Conservation (phyloP, 2,113 vertebrate species). For the Rhinogobius similis region DNA sequence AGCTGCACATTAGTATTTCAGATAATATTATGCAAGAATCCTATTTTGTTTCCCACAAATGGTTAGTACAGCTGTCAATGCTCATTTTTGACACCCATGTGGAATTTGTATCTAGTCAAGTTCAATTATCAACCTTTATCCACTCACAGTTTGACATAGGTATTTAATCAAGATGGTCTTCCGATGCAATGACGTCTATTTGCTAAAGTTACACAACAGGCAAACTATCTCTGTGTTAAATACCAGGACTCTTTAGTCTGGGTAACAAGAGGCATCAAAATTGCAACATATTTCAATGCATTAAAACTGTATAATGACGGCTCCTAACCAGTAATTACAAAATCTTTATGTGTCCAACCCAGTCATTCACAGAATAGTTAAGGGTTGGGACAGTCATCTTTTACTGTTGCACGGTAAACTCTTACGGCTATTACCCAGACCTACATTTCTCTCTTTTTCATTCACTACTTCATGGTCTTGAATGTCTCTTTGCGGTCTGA, state of each 20-base stretch:
- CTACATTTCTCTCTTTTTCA: not conserved
- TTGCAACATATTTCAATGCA: not conserved
- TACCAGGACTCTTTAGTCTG: not conserved
- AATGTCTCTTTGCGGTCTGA: conserved; percentile 16
- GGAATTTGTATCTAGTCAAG: no score
- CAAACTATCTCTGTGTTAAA: not conserved
- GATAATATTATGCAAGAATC: not conserved
- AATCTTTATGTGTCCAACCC: not conserved
- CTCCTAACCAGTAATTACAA: not conserved
- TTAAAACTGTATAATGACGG: not conserved
- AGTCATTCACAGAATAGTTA: not conserved
- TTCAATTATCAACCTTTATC: no score
- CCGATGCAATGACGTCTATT: not conserved
- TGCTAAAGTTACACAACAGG: no score
- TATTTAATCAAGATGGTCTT: no score
- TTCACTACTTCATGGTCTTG: conserved; percentile 2
- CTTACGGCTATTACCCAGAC: conserved; percentile 3
- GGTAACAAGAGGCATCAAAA: not conserved
- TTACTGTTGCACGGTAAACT: not conserved
- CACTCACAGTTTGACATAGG: no score
- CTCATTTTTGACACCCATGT: not conserved
- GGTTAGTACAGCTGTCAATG: not conserved
- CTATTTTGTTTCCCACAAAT: not conserved
- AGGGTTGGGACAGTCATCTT: not conserved
- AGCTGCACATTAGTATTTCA: conserved; percentile 18